Base-by-base conservation (phyloP, 2,888 invertebrate genomes). In the Euspilapteryx auroguttella region DNA sequence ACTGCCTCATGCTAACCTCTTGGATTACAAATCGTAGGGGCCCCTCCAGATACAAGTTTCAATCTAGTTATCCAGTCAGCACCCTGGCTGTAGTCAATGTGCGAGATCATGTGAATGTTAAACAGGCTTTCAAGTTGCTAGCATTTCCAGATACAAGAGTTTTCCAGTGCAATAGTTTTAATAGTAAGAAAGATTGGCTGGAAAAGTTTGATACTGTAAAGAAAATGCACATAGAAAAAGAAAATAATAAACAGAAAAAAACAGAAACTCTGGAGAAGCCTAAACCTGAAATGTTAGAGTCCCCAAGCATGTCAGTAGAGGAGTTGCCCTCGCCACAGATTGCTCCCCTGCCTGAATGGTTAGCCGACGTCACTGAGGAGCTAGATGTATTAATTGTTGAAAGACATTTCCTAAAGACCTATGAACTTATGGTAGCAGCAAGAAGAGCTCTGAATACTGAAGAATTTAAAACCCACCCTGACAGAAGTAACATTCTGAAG, bases 11-110 rank as follows among this genome's bases (percentile, higher is more conserved):
- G 83, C 79, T 96, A 34, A 89, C 94, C 14, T 87, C 87, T 28
- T 86, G 87, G 82, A 81, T 88, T 41, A 80, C 86, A 14, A 84
- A 85, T 44, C 78, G 82, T 49, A 75, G 87, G 38, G 89, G 90
- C 6, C 86, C 88, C 27, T 86, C 87, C 49, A 81, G 89, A 45
- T 93, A 90, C 53, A 86, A 87, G 55, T 90, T 88, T 71, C 89
- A 92, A 62, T 82, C 82, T 7, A 80, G 87, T 47, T 93, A 92
- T 55, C 89, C 92, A 41, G 78, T 94, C 23, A 91, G 92, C 49
- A 92, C 87, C 55, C 76, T 96, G 42, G 96, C 95, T 12, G 89
- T 96, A 14, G 94, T 97, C 1, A 97, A 97, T 61, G 93, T 96
- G 28, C 79, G 90, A 44, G 93, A 96, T 68, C 79, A 91, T 35